phyloP scores from a whole-genome alignment of 2,113 vertebrate genomes.

The Sardina pilchardus region DNA sequence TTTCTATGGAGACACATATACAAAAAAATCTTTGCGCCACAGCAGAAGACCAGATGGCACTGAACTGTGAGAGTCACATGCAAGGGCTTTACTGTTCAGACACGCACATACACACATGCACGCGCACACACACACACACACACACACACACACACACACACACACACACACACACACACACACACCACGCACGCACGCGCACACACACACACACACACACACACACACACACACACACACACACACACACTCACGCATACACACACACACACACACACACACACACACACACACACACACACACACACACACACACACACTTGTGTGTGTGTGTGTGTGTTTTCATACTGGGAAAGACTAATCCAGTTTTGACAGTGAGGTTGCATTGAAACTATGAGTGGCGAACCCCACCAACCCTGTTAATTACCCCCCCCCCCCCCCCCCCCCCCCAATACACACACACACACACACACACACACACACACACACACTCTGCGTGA shows the following conservation, averaged over 20 bases:
- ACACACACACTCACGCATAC: not conserved
- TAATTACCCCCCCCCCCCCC: not conserved
- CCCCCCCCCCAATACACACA: not conserved
- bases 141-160: too few relatives aligned
- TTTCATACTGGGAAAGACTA: slow-evolving; percentile 45
- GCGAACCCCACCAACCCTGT: not conserved
- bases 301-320: too few relatives aligned
- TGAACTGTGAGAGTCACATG: slow-evolving; percentile 71
- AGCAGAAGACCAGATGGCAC: slow-evolving; percentile 85
- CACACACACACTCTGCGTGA: not conserved
- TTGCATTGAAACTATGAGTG: slow-evolving; percentile 27
- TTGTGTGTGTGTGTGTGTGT: slow-evolving; percentile 28
- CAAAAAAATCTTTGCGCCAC: slow-evolving; percentile 71
- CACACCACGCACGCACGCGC: too few relatives aligned
- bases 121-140: slow-evolving; percentile 37
- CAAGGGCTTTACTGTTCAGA: slow-evolving; percentile 50
- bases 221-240: too few relatives aligned
- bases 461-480: too few relatives aligned
- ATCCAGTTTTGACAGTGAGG: slow-evolving; percentile 37
- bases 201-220: too few relatives aligned
- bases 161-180: too few relatives aligned
- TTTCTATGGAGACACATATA: slow-evolving; percentile 85
- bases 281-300: too few relatives aligned
- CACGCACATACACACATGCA: not conserved
- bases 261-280: too few relatives aligned